phyloP scores from a whole-genome alignment of 35 echinoderm and acorn worm species.

The Apostichopus japonicus region DNA sequence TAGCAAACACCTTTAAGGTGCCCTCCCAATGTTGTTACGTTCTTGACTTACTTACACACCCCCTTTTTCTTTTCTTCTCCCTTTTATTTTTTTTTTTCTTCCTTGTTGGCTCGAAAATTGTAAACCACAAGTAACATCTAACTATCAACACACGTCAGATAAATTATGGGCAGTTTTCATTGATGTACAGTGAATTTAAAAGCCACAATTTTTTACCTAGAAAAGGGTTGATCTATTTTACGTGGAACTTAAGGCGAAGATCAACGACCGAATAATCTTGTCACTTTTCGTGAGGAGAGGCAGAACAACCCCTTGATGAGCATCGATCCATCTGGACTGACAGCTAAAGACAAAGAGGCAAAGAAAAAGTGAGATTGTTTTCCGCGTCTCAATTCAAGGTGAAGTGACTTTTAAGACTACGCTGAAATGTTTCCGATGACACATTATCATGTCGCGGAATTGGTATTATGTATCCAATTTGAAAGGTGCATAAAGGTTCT shows the following conservation, averaged over 20 bases:
- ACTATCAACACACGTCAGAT: background rate
- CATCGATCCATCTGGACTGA: constrained; percentile 5
- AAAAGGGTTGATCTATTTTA: background rate
- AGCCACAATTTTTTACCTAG: background rate
- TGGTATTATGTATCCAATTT: background rate
- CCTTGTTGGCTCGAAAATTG: too few species aligned
- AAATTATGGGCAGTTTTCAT: background rate
- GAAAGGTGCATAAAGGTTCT: background rate
- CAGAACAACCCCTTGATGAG: background rate
- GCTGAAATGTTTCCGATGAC: background rate
- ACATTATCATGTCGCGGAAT: background rate
- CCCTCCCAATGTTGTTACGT: too few species aligned
- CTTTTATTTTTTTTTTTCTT: too few species aligned
- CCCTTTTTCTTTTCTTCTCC: too few species aligned
- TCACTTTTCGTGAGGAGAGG: background rate
- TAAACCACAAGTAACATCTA: too few species aligned
- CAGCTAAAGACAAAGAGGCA: background rate
- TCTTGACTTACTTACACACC: too few species aligned
- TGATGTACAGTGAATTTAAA: background rate
- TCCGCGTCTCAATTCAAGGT: background rate
- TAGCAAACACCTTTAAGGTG: too few species aligned
- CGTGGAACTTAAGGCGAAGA: background rate
- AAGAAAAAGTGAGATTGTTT: background rate
- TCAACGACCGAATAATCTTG: constrained; percentile 25
- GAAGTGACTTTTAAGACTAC: background rate